Evolutionary conservation across 2,797 vertebrate species (phyloP).

Genomic region (Dryobates pubescens): DNA sequence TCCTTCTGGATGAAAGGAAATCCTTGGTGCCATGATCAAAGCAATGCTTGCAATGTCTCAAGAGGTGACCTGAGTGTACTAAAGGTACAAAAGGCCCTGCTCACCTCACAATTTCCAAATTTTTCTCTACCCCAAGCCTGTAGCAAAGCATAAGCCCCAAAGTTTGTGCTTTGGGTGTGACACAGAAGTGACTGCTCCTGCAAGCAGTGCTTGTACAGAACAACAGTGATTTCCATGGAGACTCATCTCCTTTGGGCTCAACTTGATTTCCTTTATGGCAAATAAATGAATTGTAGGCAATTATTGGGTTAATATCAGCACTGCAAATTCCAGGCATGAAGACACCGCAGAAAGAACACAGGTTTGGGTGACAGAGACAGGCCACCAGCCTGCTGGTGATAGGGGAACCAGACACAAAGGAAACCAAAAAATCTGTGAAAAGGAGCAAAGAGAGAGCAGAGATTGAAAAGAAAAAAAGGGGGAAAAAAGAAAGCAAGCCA

Average conservation of each 20-base stretch:
- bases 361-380: neutral
- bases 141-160: neutral
- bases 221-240: neutral
- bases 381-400: neutral
- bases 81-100: neutral
- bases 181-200: neutral
- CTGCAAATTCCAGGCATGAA: neutral
- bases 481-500: neutral
- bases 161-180: neutral
- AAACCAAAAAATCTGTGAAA: neutral
- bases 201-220: neutral
- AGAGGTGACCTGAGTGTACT: fast-evolving
- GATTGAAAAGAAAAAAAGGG: neutral
- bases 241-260: neutral
- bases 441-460: neutral
- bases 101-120: neutral
- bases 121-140: neutral
- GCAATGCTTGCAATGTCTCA: neutral
- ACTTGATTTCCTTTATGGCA: neutral
- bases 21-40: neutral
- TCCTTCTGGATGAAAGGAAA: neutral
- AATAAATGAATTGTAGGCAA: neutral
- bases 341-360: neutral
- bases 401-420: neutral
- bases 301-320: neutral